phyloP scores from a whole-genome alignment of 2,888 invertebrate species.

The Cacoxenus indagator region DNA sequence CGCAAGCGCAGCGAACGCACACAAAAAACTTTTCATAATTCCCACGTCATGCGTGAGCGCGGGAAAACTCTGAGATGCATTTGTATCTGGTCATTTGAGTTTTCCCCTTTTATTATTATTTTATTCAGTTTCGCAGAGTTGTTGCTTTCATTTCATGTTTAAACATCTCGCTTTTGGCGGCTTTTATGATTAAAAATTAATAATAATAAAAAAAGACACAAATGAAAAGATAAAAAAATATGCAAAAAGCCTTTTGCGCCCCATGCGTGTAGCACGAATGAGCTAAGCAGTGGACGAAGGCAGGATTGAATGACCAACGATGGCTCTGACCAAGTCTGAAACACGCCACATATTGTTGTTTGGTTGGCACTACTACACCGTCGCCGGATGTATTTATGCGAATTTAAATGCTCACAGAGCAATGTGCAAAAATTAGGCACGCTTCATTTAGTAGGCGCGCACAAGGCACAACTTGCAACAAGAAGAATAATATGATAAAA shows the following conservation, averaged over 20 bases:
- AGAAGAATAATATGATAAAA: neutral
- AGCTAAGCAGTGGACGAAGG: neutral
- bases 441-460: slow-evolving; percentile 17
- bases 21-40: slow-evolving; percentile 46
- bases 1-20: slow-evolving; percentile 7
- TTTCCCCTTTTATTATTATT: neutral
- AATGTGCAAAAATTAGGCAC: slow-evolving; percentile 19
- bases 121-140: neutral
- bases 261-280: slow-evolving; percentile 16
- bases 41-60: slow-evolving; percentile 59
- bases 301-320: neutral
- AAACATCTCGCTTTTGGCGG: neutral
- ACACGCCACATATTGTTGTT: neutral
- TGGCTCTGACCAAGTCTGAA: neutral
- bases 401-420: neutral
- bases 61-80: slow-evolving; percentile 45
- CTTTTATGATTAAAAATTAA: slow-evolving; percentile 13
- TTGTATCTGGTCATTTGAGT: neutral
- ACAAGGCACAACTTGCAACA: neutral
- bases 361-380: neutral
- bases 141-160: slow-evolving; percentile 10
- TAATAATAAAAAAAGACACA: neutral
- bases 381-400: slow-evolving; percentile 14
- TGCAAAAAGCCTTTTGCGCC: neutral
- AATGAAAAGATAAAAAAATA: slow-evolving; percentile 14